Conservation (phyloP, 2,888 invertebrate species). For the Coenonympha glycerion region DNA sequence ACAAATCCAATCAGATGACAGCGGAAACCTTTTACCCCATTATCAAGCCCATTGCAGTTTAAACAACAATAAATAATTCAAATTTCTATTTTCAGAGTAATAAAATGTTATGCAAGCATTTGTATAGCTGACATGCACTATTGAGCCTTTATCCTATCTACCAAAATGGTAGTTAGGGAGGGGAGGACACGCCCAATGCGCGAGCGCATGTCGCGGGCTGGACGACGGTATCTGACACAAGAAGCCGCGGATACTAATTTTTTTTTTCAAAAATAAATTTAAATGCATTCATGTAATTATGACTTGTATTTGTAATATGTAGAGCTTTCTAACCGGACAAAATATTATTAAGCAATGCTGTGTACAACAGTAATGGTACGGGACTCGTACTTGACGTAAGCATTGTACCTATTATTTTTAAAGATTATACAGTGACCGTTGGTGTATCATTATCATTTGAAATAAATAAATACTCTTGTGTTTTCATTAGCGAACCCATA, state of each 20-base stretch:
- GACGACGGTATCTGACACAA: conserved; percentile 26
- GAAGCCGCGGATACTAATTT: conserved; percentile 12
- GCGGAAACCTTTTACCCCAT: conserved; percentile 17
- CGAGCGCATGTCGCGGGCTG: conserved; percentile 37
- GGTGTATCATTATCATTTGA: too few relatives aligned
- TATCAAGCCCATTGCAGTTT: conserved; percentile 18
- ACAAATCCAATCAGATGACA: conserved; percentile 10
- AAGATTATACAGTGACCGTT: too few relatives aligned
- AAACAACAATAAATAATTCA: conserved; percentile 28
- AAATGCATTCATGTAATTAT: too few relatives aligned
- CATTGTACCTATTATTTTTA: too few relatives aligned
- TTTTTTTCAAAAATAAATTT: too few relatives aligned
- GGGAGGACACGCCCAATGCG: conserved; percentile 48
- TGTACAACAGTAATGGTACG: too few relatives aligned
- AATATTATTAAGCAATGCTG: too few relatives aligned
- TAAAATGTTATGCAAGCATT: conserved; percentile 41
- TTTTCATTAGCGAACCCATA: too few relatives aligned
- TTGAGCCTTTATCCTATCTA: conserved; percentile 46
- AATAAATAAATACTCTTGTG: too few relatives aligned
- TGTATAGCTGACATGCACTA: conserved; percentile 48
- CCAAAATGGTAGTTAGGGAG: conserved; percentile 39
- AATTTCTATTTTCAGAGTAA: conserved; percentile 28
- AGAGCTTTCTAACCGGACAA: too few relatives aligned
- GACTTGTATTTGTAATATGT: too few relatives aligned
- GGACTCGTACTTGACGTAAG: too few relatives aligned